These are phyloP conservation scores for Megaceryle torquata DNA, from an alignment of 2,113 vertebrate species.

Conservation along the genomic window DNA sequence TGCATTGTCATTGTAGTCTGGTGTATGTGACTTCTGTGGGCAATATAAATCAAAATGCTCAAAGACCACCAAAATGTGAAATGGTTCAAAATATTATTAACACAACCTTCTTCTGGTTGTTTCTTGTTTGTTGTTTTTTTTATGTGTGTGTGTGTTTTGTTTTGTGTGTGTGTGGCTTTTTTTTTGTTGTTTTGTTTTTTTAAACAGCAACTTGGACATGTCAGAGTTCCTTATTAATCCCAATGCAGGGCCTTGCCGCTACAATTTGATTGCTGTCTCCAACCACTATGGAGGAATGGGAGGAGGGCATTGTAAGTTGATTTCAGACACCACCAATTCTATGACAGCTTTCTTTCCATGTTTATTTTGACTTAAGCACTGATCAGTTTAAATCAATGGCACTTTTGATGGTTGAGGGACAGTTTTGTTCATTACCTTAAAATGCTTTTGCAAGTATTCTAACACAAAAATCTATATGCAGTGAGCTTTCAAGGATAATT, in stretches of 20 bases:
- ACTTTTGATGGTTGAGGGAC: not conserved
- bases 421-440: not conserved
- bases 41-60: not conserved
- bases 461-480: not conserved
- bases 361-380: not conserved
- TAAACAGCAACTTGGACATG: constrained; percentile 95
- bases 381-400: not conserved
- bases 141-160: not conserved
- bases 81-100: constrained; percentile 11
- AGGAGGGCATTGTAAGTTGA: constrained; percentile 95
- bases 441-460: not conserved
- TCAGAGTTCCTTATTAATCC: constrained; percentile 98
- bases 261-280: constrained; percentile 97
- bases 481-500: not conserved
- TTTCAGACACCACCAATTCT: not conserved
- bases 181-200: not conserved
- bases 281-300: constrained; percentile 99
- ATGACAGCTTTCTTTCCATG: not conserved
- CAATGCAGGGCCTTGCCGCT: constrained; percentile 91
- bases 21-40: not conserved
- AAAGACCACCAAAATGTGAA: not conserved
- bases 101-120: not conserved
- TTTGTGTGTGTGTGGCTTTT: not conserved
- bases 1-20: not conserved
- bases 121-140: not conserved